Evolutionary conservation across 2,113 vertebrate species (phyloP), one percentile per base, ranked within the genome.

Genomic region (Thomomys bottae): DNA sequence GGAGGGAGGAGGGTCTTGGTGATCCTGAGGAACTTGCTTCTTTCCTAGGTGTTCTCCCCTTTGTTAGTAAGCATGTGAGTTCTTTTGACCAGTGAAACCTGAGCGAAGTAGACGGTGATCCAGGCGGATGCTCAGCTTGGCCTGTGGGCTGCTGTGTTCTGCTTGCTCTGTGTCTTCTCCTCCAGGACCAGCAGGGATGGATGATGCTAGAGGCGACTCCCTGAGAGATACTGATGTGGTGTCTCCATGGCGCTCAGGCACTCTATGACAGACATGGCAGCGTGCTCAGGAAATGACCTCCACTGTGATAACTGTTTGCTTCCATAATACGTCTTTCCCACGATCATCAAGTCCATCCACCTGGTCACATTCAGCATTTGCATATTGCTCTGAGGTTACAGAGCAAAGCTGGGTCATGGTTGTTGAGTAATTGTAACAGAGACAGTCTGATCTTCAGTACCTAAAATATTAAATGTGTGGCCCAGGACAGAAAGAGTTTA

Each of bases 101-200:
- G 26, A 77, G 17, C n/a, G 42, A 87, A 68, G 40, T 30, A 30
- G 67, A 54, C 10, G n/a, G 30, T 24, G 6, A 59, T 67, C 18
- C 23, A 9, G 34, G 6, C 1, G 5, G 67, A 49, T 59, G 63
- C 10, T 17, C 32, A 3, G 20, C 67, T 30, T 84, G 61, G 57
- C 36, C 23, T 34, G 21, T 20, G 30, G 3, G 1, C 30, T 0
- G 2, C 6, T 23, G 23, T 26, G 24, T 8, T 14, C 4, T 0
- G 30, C 0, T 0, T n/a, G 36, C 12, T 36, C 0, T 40, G 26
- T 32, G 1, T 49, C 21, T 38, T 30, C 36, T 21, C 67, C 45
- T 0, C 1, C 9, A 4, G 40, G 40, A 38, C 36, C 40, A 49
- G 30, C 2, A 6, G 36, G 8, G 67, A 24, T 32, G 61, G 4